These are phyloP conservation scores for Pelmatolapia mariae DNA, from an alignment of 2,113 vertebrate genomes.

Conservation along the genomic window DNA sequence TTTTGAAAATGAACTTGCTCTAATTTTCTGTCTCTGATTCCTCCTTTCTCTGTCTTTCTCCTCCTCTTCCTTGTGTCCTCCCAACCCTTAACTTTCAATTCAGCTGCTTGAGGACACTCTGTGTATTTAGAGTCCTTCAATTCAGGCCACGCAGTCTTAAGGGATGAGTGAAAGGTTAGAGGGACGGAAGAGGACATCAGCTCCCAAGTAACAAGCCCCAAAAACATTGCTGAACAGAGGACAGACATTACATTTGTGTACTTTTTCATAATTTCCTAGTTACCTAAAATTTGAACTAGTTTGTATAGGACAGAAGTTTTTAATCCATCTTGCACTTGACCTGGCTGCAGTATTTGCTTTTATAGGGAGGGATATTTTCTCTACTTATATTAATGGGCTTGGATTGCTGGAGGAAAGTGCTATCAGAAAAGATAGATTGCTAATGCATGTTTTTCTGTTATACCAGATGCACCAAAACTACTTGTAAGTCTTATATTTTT, in stretches of 20 bases:
- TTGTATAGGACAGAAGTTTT: not conserved
- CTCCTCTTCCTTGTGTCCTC: not conserved
- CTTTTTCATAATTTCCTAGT: not conserved
- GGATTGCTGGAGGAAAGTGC: not conserved
- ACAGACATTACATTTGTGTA: not conserved
- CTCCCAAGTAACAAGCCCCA: not conserved
- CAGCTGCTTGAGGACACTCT: not conserved
- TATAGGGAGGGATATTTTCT: not conserved
- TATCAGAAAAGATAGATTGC: not conserved
- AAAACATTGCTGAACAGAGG: not conserved
- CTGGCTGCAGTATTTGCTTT: not conserved
- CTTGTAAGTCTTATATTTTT: not conserved
- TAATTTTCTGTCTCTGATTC: not conserved
- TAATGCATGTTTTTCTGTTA: not conserved
- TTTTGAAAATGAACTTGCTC: not conserved
- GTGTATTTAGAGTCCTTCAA: constrained; percentile 8
- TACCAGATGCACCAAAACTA: not conserved
- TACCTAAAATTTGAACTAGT: not conserved
- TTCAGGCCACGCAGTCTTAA: constrained; percentile 27
- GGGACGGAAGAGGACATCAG: not conserved
- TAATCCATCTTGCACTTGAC: not conserved
- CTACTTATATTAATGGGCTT: not conserved
- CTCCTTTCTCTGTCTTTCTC: not conserved
- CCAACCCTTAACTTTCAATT: not conserved
- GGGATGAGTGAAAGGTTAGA: constrained; percentile 22